Conservation (phyloP, 2,797 vertebrate genomes). For the Acanthis flammea region DNA sequence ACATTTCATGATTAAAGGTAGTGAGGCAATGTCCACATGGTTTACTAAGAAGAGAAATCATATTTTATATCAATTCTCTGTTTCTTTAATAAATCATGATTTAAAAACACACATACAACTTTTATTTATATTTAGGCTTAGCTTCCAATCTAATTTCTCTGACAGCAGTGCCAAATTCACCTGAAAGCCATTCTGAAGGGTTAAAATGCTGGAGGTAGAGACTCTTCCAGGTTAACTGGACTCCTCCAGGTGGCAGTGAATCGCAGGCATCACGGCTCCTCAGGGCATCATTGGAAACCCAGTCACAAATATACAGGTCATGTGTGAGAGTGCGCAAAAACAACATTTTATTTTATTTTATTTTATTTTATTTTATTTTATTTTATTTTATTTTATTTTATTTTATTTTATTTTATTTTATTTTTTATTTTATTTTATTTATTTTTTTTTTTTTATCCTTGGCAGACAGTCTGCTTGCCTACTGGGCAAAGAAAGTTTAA, state of each 20-base stretch:
- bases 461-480: neutral
- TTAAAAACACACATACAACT: neutral
- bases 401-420: neutral
- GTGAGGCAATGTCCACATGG: neutral
- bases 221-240: neutral
- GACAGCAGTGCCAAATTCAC: neutral
- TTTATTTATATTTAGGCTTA: neutral
- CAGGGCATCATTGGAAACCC: neutral
- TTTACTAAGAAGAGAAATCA: neutral
- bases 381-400: neutral
- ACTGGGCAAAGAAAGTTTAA: neutral
- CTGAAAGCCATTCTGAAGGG: neutral
- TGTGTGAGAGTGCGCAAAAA: neutral
- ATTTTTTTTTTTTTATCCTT: neutral
- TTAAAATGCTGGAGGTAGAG: neutral
- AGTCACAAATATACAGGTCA: neutral
- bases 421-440: too few relatives aligned
- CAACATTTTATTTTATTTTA: neutral
- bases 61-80: neutral
- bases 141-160: neutral
- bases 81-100: neutral
- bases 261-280: accelerated
- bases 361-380: too few relatives aligned
- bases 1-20: neutral
- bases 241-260: constrained; percentile 6